These are phyloP conservation scores for Corydoras sp. DNA, from an alignment of 2,113 vertebrate genomes.

Conservation along the genomic window DNA sequence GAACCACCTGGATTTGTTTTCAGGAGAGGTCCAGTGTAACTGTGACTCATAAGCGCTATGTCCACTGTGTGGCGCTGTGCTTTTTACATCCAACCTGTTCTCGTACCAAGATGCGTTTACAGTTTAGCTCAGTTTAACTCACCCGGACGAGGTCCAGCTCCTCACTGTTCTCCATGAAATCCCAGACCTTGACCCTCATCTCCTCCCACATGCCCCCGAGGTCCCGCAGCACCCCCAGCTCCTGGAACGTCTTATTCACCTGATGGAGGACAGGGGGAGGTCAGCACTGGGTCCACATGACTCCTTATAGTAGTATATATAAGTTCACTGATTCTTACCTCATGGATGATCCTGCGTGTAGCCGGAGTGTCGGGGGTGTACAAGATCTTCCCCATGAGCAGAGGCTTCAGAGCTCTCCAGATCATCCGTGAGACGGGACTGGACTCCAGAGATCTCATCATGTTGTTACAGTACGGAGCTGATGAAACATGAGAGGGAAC, in stretches of 20 bases:
- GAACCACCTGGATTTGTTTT: too few relatives aligned
- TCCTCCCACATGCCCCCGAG: slow-evolving; percentile 93
- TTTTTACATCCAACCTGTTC: too few relatives aligned
- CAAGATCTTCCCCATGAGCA: slow-evolving; percentile 93
- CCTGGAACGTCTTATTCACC: slow-evolving; percentile 98
- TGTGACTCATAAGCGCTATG: too few relatives aligned
- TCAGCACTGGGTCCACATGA: background rate
- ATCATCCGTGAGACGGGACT: slow-evolving; percentile 94
- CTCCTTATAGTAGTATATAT: background rate
- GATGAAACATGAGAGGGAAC: background rate
- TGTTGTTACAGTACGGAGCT: slow-evolving; percentile 94
- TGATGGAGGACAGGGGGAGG: slow-evolving; percentile 47
- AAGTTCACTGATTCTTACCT: slow-evolving; percentile 62
- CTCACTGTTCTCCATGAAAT: slow-evolving; percentile 85
- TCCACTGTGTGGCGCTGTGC: too few relatives aligned
- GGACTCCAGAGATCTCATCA: slow-evolving; percentile 89
- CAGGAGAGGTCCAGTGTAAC: too few relatives aligned
- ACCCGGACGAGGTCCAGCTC: slow-evolving; percentile 94
- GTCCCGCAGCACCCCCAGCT: slow-evolving; percentile 84
- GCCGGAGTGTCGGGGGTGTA: slow-evolving; percentile 92
- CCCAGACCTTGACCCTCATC: slow-evolving; percentile 81
- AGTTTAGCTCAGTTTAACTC: slow-evolving; percentile 54
- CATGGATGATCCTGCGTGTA: slow-evolving; percentile 82
- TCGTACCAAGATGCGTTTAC: too few relatives aligned
- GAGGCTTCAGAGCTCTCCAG: slow-evolving; percentile 91